Evolutionary conservation across 1,140 invertebrate species (phyloP), one percentile per base, ranked within the genome.

Genomic region (Diabrotica undecimpunctata): DNA sequence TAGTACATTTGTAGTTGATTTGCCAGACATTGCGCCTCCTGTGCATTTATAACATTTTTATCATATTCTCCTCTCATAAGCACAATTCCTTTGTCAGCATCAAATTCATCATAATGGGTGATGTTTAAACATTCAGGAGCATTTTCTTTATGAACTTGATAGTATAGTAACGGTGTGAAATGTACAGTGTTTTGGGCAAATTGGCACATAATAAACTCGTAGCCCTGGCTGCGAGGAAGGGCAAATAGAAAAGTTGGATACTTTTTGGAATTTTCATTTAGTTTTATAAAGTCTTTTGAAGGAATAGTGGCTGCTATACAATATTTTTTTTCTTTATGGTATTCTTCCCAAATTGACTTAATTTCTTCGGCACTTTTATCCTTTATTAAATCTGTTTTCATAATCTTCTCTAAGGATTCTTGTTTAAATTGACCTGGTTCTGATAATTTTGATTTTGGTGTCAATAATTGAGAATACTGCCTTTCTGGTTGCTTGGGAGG

Each of bases 21-120:
- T 0, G 89, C 90, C 39, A 95, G 77, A 76, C 90, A 94, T 74
- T 92, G 91, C 2, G 93, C 92, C 80, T 95, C 92, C 72, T 88
- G 83, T 0, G 83, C 86, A 79, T 82, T 88, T 1, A 94, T 74
- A 0, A 90, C 85, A 80, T 95, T 92, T 70, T 85, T 87, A 77
- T 96, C 92, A 81, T 88, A 96, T 79, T 95, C 92, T 51, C 94
- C 94, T 62, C 87, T 84, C 92, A 96, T 94, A 13, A 96, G 78
- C 25, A 96, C 86, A 59, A 96, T 84, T 7, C 86, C 89, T 80
- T 95, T 95, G 39, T 85, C 83, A 38, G 88, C 83, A 70, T 82
- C 81, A 7, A 94, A 81, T 75, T 97, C 95, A 10, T 87, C 87
- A 71, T 92, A 96, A 78, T 95, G 90, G 5, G 87, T 84, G 68